Conservation (phyloP, 1,140 invertebrate genomes). For the Drosophila virilis region DNA sequence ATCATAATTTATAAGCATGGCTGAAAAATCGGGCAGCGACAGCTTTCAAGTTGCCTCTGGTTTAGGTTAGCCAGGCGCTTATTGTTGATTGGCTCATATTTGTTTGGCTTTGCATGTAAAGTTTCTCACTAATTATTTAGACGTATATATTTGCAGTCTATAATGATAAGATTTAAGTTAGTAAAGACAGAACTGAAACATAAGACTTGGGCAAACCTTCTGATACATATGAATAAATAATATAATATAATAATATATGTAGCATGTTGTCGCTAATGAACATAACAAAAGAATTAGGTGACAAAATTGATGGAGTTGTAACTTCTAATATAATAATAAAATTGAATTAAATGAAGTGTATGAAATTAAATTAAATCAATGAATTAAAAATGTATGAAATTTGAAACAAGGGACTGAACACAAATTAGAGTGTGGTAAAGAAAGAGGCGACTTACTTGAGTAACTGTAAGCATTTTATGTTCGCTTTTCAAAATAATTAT, state of each 20-base stretch:
- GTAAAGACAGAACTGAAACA: conserved; percentile 33
- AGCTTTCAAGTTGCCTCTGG: background rate
- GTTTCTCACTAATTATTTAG: conserved; percentile 31
- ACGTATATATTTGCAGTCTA: conserved; percentile 7
- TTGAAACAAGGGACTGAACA: background rate
- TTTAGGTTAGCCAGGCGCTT: conserved; percentile 8
- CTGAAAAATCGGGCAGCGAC: conserved; percentile 56
- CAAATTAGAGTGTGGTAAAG: too few species aligned
- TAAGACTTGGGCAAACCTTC: conserved; percentile 48
- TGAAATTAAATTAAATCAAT: too few species aligned
- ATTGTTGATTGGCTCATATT: conserved; percentile 58
- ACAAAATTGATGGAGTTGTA: conserved; percentile 36
- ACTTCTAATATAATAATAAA: conserved; percentile 2
- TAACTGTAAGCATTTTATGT: too few species aligned
- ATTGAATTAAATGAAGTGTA: background rate
- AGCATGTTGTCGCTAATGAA: background rate
- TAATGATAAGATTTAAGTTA: conserved; percentile 44
- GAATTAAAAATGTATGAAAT: background rate
- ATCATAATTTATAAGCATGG: conserved; percentile 66
- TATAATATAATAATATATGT: too few species aligned
- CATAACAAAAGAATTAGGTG: conserved; percentile 42
- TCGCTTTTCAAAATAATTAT: too few species aligned
- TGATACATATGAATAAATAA: too few species aligned
- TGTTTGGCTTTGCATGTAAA: conserved; percentile 52
- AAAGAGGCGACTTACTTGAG: too few species aligned